These are phyloP conservation scores for Samia ricini DNA, from an alignment of 1,140 invertebrate species.

Conservation along the genomic window DNA sequence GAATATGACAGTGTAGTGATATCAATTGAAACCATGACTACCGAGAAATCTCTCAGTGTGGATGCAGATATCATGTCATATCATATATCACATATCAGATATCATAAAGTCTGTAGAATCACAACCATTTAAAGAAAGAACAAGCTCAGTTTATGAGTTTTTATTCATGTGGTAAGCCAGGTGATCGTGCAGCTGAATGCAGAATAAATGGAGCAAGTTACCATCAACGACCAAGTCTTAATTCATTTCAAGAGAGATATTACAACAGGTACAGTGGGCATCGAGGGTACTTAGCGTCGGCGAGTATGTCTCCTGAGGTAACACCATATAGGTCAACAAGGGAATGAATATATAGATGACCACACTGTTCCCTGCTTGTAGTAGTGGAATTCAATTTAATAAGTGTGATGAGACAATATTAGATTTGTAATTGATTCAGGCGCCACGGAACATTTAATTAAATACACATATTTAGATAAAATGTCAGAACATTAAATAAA, in stretches of 20 bases:
- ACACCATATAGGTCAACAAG: background rate
- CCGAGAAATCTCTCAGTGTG: background rate
- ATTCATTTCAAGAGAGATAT: too few relatives aligned
- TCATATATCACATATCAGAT: background rate
- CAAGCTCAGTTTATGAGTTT: background rate
- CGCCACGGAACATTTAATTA: background rate
- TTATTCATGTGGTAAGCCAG: background rate
- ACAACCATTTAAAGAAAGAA: background rate
- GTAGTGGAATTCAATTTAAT: background rate
- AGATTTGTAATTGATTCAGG: constrained; percentile 6
- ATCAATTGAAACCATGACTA: constrained; percentile 8
- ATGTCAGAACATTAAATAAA: background rate
- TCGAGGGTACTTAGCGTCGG: background rate
- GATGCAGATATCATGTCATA: background rate
- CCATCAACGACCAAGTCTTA: too few relatives aligned
- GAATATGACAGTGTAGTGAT: constrained; percentile 5
- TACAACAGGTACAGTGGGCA: background rate
- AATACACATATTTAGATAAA: background rate
- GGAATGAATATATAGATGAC: too few relatives aligned
- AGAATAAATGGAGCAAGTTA: too few relatives aligned
- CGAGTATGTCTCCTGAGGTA: background rate
- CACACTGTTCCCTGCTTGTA: background rate
- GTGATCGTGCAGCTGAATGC: background rate
- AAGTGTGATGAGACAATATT: background rate
- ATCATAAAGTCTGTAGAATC: background rate